phyloP scores from a whole-genome alignment of 2,113 vertebrate species.

The Toxostoma redivivum region DNA sequence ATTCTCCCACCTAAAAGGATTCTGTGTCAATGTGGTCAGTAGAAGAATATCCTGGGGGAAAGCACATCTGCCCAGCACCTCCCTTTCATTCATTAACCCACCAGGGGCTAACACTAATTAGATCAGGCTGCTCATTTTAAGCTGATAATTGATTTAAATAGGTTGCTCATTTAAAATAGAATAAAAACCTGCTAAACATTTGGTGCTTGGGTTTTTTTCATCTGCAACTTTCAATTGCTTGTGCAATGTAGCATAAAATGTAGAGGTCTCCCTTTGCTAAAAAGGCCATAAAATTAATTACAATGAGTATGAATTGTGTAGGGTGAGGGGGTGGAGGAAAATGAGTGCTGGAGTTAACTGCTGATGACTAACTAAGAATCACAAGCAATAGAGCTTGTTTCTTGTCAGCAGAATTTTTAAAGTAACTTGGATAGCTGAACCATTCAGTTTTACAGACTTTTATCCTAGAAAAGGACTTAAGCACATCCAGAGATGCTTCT shows the following conservation, averaged over 20 bases:
- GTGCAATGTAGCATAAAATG: constrained; percentile 87
- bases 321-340: constrained; percentile 52
- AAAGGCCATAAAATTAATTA: constrained; percentile 84
- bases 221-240: constrained; percentile 87
- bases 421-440: background rate
- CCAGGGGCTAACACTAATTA: constrained; percentile 82
- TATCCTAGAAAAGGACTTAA: background rate
- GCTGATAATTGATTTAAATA: constrained; percentile 88
- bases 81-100: constrained; percentile 82
- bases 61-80: constrained; percentile 70
- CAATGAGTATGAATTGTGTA: constrained; percentile 73
- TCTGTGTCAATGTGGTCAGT: constrained; percentile 75
- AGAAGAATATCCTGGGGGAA: constrained; percentile 73
- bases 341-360: constrained; percentile 57
- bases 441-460: background rate
- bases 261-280: constrained; percentile 79
- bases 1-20: constrained; percentile 60
- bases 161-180: constrained; percentile 83
- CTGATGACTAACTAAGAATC: constrained; percentile 61
- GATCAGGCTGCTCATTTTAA: constrained; percentile 82
- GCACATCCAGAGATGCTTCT: background rate
- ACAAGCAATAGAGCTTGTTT: constrained; percentile 14
- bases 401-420: background rate
- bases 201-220: constrained; percentile 81
- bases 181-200: constrained; percentile 86